These are phyloP conservation scores for Cantharis lateralis DNA, from an alignment of 2,888 invertebrate species.

Conservation along the genomic window DNA sequence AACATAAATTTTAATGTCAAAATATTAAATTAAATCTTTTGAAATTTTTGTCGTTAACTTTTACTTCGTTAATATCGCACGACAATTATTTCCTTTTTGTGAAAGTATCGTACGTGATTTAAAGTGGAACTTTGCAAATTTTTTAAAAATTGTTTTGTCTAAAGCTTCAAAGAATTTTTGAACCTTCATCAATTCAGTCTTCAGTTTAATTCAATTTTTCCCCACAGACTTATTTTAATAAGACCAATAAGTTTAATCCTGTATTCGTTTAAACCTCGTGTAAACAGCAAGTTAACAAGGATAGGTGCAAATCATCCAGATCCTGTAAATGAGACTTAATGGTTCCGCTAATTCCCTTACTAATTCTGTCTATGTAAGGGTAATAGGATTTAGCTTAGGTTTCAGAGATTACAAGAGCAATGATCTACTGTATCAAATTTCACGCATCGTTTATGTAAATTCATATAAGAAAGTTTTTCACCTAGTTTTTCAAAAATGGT, in stretches of 20 bases:
- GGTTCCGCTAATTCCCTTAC: conserved; percentile 12
- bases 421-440: conserved; percentile 7
- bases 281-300: conserved; percentile 13
- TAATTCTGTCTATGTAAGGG: conserved; percentile 10
- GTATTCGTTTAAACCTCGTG: conserved; percentile 1
- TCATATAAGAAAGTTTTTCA: neutral
- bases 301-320: conserved; percentile 9
- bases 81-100: neutral
- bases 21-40: neutral
- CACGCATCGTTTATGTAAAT: neutral
- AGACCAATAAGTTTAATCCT: neutral
- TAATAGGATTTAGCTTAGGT: conserved; percentile 18
- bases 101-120: neutral
- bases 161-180: neutral
- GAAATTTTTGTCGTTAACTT: neutral
- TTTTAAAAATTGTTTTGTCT: conserved; percentile 8
- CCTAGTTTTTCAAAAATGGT: neutral
- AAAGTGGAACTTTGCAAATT: neutral
- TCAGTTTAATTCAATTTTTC: neutral
- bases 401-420: conserved; percentile 22
- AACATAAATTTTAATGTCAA: neutral
- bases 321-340: conserved; percentile 11
- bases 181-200: neutral
- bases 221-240: neutral
- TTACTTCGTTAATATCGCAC: neutral